phyloP scores from a whole-genome alignment of 2,797 vertebrate genomes.

The Sphenodon punctatus region DNA sequence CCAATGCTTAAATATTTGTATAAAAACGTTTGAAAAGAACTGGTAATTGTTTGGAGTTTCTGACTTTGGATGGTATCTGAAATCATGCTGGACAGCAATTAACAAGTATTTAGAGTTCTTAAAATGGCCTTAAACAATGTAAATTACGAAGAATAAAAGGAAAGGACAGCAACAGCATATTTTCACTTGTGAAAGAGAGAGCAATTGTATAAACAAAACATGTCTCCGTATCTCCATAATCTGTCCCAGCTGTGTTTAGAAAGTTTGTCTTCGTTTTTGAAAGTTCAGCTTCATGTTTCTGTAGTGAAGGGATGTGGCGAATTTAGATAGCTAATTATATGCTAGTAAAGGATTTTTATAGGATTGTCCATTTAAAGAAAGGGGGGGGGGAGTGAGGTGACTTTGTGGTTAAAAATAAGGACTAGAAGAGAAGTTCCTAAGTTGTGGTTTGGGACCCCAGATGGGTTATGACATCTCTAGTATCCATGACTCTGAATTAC shows the following conservation, averaged over 20 bases:
- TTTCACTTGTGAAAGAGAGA: background rate
- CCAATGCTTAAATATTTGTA: background rate
- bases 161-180: background rate
- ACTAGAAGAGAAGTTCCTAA: background rate
- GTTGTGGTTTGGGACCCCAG: no score
- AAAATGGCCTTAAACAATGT: background rate
- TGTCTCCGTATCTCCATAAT: no score
- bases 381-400: background rate
- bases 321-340: background rate
- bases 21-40: background rate
- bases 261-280: background rate
- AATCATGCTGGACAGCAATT: background rate
- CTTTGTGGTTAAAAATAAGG: background rate
- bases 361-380: background rate
- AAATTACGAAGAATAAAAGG: background rate
- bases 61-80: background rate
- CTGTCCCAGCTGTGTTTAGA: background rate
- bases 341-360: background rate
- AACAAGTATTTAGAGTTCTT: background rate
- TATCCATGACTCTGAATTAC: no score
- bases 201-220: no score
- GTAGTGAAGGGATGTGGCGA: background rate
- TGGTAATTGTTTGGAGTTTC: background rate
- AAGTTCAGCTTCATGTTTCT: background rate
- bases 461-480: no score